Conservation (phyloP, 2,797 vertebrate species). For the Cyclopterus lumpus region DNA sequence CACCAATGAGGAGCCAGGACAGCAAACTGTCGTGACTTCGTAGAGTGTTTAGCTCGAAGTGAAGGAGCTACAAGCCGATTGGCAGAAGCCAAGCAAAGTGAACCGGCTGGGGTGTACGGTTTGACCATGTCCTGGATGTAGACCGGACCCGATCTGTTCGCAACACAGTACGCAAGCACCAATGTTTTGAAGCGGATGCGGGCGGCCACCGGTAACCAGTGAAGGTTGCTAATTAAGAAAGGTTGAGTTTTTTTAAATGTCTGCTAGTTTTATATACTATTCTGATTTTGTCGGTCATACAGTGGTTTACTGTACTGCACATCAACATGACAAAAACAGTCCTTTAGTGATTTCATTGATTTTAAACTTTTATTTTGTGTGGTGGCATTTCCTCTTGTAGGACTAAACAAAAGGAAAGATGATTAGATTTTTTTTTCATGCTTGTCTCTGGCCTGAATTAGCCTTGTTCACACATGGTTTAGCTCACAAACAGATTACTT, state of each 20-base stretch:
- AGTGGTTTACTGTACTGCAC: background rate
- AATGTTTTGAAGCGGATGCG: too few species aligned
- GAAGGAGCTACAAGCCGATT: too few species aligned
- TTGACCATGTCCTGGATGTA: too few species aligned
- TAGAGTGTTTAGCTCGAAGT: too few species aligned
- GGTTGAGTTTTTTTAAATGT: background rate
- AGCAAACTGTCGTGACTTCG: too few species aligned
- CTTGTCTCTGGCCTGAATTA: constrained; percentile 20
- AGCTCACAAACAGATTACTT: constrained; percentile 60
- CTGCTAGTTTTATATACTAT: background rate
- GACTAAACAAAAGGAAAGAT: background rate
- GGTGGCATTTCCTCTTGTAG: background rate
- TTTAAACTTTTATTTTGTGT: background rate
- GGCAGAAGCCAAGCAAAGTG: too few species aligned
- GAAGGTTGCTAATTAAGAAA: background rate
- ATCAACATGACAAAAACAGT: background rate
- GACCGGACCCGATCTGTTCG: too few species aligned
- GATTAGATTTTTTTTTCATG: constrained; percentile 8
- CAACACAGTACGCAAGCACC: too few species aligned
- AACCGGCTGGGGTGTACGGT: too few species aligned
- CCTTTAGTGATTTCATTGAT: background rate
- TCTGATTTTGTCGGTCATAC: background rate
- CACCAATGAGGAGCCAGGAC: too few species aligned
- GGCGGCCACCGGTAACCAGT: too few species aligned
- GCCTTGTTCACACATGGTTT: constrained; percentile 43